Evolutionary conservation across 1,140 invertebrate species (phyloP).

Genomic region (Gonatopus flavifemur): DNA sequence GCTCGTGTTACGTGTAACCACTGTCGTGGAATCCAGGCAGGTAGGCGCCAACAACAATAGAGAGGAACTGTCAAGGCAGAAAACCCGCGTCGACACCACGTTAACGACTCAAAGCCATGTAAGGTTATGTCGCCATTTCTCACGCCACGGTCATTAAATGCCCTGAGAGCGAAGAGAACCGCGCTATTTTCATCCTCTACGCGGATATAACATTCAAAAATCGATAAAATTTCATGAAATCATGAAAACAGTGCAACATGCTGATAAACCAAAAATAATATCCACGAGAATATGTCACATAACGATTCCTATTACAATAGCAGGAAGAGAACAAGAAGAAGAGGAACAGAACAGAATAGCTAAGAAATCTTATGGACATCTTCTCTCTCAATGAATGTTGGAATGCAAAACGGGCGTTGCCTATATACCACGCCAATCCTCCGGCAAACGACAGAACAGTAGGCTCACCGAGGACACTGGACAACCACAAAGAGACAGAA

Average conservation of each 20-base stretch:
- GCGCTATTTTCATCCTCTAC: too few relatives aligned
- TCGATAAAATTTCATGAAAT: too few relatives aligned
- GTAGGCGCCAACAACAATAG: slow-evolving; percentile 38
- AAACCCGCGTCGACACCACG: slow-evolving; percentile 38
- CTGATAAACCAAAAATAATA: too few relatives aligned
- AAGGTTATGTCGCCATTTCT: slow-evolving; percentile 30
- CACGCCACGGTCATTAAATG: slow-evolving; percentile 30
- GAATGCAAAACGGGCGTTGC: slow-evolving; percentile 37
- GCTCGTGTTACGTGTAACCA: slow-evolving; percentile 27
- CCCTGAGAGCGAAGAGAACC: too few relatives aligned
- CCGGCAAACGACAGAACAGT: slow-evolving; percentile 36
- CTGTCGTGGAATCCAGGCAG: slow-evolving; percentile 26
- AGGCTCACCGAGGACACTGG: slow-evolving; percentile 17
- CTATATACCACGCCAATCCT: too few relatives aligned
- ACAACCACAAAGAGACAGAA: neutral
- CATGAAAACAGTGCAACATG: too few relatives aligned
- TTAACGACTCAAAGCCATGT: slow-evolving; percentile 40
- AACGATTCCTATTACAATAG: too few relatives aligned
- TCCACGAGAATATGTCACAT: too few relatives aligned
- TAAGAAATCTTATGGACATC: slow-evolving; percentile 15
- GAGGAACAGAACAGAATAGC: slow-evolving; percentile 11
- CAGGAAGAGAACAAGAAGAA: too few relatives aligned
- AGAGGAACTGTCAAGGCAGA: slow-evolving; percentile 32
- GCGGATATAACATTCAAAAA: too few relatives aligned
- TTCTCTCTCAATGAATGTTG: slow-evolving; percentile 15